Percentiles rank a stretch among this genome's conserved stretches.
Conservation (phyloP, 1,140 invertebrate genomes). For the Ceratina calcarata region DNA sequence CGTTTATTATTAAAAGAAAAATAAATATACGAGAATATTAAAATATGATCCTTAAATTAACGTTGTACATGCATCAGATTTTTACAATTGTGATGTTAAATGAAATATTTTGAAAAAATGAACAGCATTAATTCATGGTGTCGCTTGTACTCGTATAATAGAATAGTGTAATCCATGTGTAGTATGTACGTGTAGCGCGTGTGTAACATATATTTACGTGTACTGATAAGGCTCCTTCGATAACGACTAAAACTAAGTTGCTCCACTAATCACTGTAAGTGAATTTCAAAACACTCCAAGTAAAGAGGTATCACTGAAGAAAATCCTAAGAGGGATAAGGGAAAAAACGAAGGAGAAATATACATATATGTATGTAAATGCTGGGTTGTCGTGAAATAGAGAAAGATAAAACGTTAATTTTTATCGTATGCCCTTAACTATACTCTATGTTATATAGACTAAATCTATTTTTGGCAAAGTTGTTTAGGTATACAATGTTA, state of each 20-base stretch:
- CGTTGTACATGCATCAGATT: not conserved
- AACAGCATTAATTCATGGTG: not conserved
- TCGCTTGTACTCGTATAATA: slow-evolving; percentile 44
- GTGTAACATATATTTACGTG: slow-evolving; percentile 40
- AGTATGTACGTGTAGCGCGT: slow-evolving; percentile 61
- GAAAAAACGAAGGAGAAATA: slow-evolving; percentile 23
- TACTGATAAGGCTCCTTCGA: slow-evolving; percentile 75
- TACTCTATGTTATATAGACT: slow-evolving; percentile 80
- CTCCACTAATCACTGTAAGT: slow-evolving; percentile 58
- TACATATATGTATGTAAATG: slow-evolving; percentile 45
- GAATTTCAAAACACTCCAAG: slow-evolving; percentile 41
- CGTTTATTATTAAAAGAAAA: not conserved
- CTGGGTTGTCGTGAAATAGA: slow-evolving; percentile 44
- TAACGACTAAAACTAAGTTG: slow-evolving; percentile 74
- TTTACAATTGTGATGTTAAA: not conserved
- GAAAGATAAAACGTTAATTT: slow-evolving; percentile 63
- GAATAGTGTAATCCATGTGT: slow-evolving; percentile 42
- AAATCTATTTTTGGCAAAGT: slow-evolving; percentile 82
- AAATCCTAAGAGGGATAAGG: slow-evolving; percentile 18
- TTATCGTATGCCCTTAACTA: slow-evolving; percentile 77
- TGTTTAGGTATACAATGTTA: slow-evolving; percentile 80
- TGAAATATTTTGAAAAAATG: not conserved
- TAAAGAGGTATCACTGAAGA: slow-evolving; percentile 53
- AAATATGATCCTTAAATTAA: slow-evolving; percentile 3
- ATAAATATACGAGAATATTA: not conserved